phyloP scores from a whole-genome alignment of 2,797 vertebrate species.

The Spheniscus humboldti region DNA sequence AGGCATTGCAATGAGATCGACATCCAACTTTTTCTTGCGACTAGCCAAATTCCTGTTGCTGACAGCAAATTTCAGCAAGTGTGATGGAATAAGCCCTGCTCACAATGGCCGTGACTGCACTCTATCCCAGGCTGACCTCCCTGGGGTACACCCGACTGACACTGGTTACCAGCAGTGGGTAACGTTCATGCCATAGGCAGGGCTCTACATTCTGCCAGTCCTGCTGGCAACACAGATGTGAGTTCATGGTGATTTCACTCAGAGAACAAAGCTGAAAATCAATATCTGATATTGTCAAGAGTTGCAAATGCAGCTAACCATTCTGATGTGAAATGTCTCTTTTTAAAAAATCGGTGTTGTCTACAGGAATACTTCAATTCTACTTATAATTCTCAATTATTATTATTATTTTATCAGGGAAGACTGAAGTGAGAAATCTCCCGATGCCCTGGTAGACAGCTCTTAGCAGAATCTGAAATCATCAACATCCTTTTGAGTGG shows the following conservation, averaged over 20 bases:
- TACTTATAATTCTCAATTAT: not conserved
- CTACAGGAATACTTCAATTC: not conserved
- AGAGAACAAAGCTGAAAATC: not conserved
- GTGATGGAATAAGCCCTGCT: not conserved
- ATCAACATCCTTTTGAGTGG: not conserved
- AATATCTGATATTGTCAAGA: not conserved
- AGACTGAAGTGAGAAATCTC: not conserved
- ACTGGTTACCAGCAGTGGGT: rapidly evolving
- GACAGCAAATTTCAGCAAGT: not conserved
- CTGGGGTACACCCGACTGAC: rapidly evolving
- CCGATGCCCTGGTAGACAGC: not conserved
- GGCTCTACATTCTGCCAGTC: not conserved
- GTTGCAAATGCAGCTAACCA: not conserved
- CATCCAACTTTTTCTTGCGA: rapidly evolving
- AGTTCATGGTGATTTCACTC: not conserved
- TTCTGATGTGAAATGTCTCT: not conserved
- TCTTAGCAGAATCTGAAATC: not conserved
- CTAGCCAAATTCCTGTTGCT: not conserved
- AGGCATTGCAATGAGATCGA: not conserved
- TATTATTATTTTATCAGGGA: not conserved
- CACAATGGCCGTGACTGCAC: not conserved
- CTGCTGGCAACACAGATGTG: not conserved
- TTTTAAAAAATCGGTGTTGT: not conserved
- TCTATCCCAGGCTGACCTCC: not conserved
- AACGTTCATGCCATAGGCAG: rapidly evolving